Base-by-base conservation (phyloP, 2,797 vertebrate genomes). In the Lagodon rhomboides region DNA sequence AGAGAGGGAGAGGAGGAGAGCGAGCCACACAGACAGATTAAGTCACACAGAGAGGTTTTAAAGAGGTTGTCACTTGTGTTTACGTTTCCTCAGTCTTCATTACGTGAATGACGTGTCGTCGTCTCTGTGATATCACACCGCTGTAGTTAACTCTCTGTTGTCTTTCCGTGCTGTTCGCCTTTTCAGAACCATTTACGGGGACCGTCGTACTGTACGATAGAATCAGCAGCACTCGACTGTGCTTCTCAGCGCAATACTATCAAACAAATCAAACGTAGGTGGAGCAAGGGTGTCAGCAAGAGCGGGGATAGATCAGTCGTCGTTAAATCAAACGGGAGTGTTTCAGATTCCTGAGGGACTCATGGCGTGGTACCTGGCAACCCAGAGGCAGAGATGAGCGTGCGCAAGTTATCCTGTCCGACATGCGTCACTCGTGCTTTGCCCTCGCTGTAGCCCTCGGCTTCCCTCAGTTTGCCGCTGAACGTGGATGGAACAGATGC, bases 21-120 rank as follows among this genome's bases (percentile, higher is more conserved):
- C 77, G 47, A 79, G 63, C n/a, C 27, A 58, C n/a, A 67, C 18
- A 69, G 74, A 80, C 53, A 73, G 73, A 88, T 86, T 54, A 80
- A 87, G 53, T 79, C 49, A 79, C 64, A 67, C 79, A 68, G 77
- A 69, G 67, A 69, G 55, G 66, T 64, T 87, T 86, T 81, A 76
- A 84, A 89, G 43, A 78, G 79, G 85, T 75, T 89, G 79, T 86
- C 87, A 86, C 81, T 78, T 87, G 67, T 82, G 75, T 82, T 92
- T 83, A 82, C 47, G 43, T 87, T 77, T 84, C 54, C 58, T 70
- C 69, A 55, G 79, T 71, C 82, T 73, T 85, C 85, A 90, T 89
- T 77, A 78, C 67, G 65, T 60, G 82, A 86, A 53, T 82, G 80
- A 73, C 77, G 76, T 27, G 34, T 75, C 43, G 50, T 71, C 27